These are phyloP conservation scores for Pandemis corylana DNA, from an alignment of 2,888 invertebrate species.

Conservation along the genomic window DNA sequence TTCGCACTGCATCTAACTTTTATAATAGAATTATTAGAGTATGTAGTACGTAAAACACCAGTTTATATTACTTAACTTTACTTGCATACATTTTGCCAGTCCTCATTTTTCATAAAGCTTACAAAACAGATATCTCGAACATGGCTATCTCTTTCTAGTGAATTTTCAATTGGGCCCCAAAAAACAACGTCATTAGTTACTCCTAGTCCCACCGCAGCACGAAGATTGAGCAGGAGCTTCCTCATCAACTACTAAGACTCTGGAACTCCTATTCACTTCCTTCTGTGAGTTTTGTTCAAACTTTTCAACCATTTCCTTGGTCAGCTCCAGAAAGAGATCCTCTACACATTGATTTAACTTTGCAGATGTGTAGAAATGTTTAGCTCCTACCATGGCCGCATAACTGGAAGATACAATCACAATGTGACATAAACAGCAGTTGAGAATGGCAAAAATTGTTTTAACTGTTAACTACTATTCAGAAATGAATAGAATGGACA, in stretches of 20 bases:
- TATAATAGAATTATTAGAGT: neutral
- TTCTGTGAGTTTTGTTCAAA: constrained; percentile 62
- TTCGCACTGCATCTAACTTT: neutral
- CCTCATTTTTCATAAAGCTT: neutral
- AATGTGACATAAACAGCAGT: neutral
- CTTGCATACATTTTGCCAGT: neutral
- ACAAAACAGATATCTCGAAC: neutral
- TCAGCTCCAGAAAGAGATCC: constrained; percentile 94
- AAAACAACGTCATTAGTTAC: constrained; percentile 47
- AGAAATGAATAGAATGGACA: too few relatives aligned
- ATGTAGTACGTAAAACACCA: neutral
- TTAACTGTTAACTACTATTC: too few relatives aligned
- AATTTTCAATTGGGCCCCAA: neutral
- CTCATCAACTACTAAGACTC: constrained; percentile 77
- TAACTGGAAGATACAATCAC: constrained; percentile 86
- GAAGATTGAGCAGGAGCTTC: constrained; percentile 66
- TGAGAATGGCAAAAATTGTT: too few relatives aligned
- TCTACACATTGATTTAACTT: constrained; percentile 96
- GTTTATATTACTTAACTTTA: neutral
- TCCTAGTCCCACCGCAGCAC: constrained; percentile 69
- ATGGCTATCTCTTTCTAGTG: neutral
- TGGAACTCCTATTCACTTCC: constrained; percentile 61
- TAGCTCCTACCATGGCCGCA: constrained; percentile 95
- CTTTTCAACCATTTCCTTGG: constrained; percentile 88
- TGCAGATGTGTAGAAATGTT: constrained; percentile 97